phyloP scores from a whole-genome alignment of 1,140 invertebrate genomes.

The Tetramorium simillimum region DNA sequence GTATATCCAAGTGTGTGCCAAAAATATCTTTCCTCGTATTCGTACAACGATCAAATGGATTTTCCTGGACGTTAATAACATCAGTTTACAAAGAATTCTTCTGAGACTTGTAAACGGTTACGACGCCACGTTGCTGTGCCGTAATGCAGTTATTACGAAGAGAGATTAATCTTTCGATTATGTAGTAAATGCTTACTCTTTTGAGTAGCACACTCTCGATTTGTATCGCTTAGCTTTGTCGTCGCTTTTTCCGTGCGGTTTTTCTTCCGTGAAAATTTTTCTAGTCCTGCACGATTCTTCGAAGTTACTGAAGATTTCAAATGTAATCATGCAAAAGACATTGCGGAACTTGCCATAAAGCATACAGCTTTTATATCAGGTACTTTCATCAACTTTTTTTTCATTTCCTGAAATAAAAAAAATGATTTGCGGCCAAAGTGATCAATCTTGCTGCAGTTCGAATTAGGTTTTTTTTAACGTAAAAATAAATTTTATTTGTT shows the following conservation, averaged over 20 bases:
- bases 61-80: background rate
- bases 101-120: background rate
- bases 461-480: background rate
- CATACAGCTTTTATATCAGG: background rate
- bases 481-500: background rate
- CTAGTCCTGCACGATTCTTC: background rate
- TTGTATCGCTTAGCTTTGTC: slow-evolving; percentile 20
- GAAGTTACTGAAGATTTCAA: slow-evolving; percentile 5
- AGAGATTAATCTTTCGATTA: slow-evolving; percentile 37
- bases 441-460: slow-evolving; percentile 1
- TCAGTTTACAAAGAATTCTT: slow-evolving; percentile 1
- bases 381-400: slow-evolving; percentile 19
- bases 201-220: background rate
- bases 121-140: background rate
- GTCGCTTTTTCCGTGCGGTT: background rate
- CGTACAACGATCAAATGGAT: no score
- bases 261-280: background rate
- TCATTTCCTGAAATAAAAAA: slow-evolving; percentile 12
- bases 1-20: background rate
- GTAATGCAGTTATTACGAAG: slow-evolving; percentile 16
- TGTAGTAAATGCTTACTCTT: background rate
- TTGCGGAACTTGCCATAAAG: slow-evolving; percentile 1
- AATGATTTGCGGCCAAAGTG: background rate
- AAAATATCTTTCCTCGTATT: background rate
- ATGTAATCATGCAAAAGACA: slow-evolving; percentile 24